Evolutionary conservation across 2,113 vertebrate genomes (phyloP), one percentile per base, ranked within the genome.

Genomic region (Rhinopomastus cyanomelas): DNA sequence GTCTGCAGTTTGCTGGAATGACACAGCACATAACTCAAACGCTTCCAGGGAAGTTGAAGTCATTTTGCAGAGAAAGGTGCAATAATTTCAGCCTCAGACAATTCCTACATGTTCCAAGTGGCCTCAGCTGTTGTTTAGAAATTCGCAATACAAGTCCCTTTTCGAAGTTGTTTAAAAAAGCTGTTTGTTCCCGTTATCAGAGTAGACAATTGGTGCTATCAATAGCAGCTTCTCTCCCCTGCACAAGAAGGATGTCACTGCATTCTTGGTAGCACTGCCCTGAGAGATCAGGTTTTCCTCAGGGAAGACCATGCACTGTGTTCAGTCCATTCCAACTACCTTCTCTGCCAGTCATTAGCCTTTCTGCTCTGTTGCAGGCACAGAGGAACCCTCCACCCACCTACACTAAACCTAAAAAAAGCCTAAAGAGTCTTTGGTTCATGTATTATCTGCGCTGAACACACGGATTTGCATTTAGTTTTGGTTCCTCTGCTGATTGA

Each of bases 11-110:
- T 66, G 7, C 61, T 79, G 48, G 42, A 48, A 49, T 52, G 87
- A 81, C 84, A 79, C 29, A 78, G 37, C 61, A 71, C 48, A 84
- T 95, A 60, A 79, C 68, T 92, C 64, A 95, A 66, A 52, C 2
- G 1, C 27, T n/a, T n/a, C 81, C 52, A 84, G 17, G 16, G 21
- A 80, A 77, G 39, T 13, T 65, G 55, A 80, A 79, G 62, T 42
- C 34, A 37, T 65, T 90, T 83, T 86, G 30, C 29, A 81, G 53
- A 86, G 48, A 39, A 90, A 84, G 37, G 32, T 62, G 42, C 55
- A 44, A 9, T 79, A 78, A 77, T 15, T 80, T 65, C 52, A 71
- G 55, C 25, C 32, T 88, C 52, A 29, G 21, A 77, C 15, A 74
- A 61, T 69, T 77, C 62, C 64, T 79, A 53, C 30, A 3, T 36